A percentile compares a stretch with the other conserved stretches of the same genome.
phyloP scores from a whole-genome alignment of 2,797 vertebrate species.

The Danio tinwini region DNA sequence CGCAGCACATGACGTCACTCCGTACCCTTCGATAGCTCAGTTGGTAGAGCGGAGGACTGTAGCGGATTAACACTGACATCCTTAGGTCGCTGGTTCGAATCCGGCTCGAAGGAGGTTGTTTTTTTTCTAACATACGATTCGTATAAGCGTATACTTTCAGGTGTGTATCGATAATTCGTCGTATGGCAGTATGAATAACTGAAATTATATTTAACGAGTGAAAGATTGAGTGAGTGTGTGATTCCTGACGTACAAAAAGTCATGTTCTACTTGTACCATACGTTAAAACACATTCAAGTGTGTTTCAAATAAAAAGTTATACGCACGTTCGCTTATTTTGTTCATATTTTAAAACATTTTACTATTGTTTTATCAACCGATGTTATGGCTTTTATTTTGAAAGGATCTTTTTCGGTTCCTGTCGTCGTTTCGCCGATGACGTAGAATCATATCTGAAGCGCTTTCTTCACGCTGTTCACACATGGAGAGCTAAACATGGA shows the following conservation, averaged over 20 bases:
- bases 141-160: not conserved
- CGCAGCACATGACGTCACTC: rapidly evolving
- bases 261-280: not conserved
- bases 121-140: not conserved
- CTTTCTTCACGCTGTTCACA: conserved; percentile 24
- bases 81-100: conserved; percentile 62
- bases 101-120: conserved; percentile 50
- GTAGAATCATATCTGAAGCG: not conserved
- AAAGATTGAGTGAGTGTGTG: no score
- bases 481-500: conserved; percentile 44
- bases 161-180: no score
- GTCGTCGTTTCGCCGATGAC: conserved; percentile 17
- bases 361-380: not conserved
- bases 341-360: no score
- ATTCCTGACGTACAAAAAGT: not conserved
- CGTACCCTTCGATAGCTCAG: conserved; percentile 56
- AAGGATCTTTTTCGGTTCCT: not conserved
- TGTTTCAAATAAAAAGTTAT: not conserved
- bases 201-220: not conserved
- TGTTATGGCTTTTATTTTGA: conserved; percentile 15
- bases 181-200: no score
- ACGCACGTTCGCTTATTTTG: not conserved
- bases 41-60: conserved; percentile 62
- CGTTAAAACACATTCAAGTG: not conserved
- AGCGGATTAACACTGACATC: not conserved